A percentile compares a stretch with the other conserved stretches of the same genome.
These are phyloP conservation scores for Acanthacorydalis orientalis DNA, from an alignment of 2,888 invertebrate species.

Conservation along the genomic window DNA sequence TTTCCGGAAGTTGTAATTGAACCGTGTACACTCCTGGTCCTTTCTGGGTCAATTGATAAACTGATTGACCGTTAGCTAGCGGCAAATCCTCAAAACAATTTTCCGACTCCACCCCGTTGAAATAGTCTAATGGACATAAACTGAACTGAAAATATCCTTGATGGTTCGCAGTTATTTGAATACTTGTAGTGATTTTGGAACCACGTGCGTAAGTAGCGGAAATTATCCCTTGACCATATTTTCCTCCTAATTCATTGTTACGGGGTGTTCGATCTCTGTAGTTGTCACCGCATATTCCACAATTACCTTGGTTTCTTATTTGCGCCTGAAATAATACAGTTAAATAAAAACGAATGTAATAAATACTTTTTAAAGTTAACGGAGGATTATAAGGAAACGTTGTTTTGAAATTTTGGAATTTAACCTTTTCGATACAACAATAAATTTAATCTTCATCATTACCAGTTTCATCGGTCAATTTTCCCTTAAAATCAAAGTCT, in stretches of 20 bases:
- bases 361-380: too few species aligned
- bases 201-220: conserved; percentile 22
- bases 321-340: too few species aligned
- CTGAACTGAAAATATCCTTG: conserved; percentile 22
- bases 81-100: conserved; percentile 24
- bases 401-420: too few species aligned
- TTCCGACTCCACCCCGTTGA: conserved; percentile 23
- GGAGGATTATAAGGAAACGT: too few species aligned
- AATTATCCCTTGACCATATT: conserved; percentile 29
- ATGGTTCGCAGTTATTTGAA: conserved; percentile 22
- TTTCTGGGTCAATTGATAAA: conserved; percentile 13
- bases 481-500: too few species aligned
- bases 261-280: conserved; percentile 27
- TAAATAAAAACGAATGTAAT: too few species aligned
- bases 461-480: too few species aligned
- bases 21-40: too few species aligned
- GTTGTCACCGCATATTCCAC: conserved; percentile 37
- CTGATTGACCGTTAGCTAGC: conserved; percentile 18
- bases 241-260: conserved; percentile 34
- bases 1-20: too few species aligned
- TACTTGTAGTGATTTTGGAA: conserved; percentile 14
- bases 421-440: too few species aligned
- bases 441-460: too few species aligned
- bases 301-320: conserved; percentile 23
- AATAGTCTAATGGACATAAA: conserved; percentile 21